Conservation (phyloP, 2,888 invertebrate species). For the Alitta virens region DNA sequence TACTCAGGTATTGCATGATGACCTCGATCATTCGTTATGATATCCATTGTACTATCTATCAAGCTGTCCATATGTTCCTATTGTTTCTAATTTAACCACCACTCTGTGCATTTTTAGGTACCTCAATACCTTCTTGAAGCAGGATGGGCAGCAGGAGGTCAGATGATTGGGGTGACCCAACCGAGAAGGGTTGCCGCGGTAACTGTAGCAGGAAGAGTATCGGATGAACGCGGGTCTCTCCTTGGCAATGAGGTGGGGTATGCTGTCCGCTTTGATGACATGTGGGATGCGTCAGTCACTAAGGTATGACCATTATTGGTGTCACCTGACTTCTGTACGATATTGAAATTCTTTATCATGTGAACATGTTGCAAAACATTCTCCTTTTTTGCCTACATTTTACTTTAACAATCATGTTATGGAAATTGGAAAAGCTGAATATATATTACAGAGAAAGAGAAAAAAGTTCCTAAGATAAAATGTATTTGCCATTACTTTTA, state of each 20-base stretch:
- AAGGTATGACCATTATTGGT: too few species aligned
- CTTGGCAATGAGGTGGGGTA: conserved; percentile 82
- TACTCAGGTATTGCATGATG: conserved; percentile 75
- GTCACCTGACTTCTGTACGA: too few species aligned
- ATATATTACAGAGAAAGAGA: too few species aligned
- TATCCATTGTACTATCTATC: too few species aligned
- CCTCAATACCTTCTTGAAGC: conserved; percentile 82
- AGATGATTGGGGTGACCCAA: conserved; percentile 81
- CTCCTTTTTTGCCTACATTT: too few species aligned
- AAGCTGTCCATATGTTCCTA: conserved; percentile 1
- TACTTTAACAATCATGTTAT: too few species aligned
- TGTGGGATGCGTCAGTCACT: conserved; percentile 51
- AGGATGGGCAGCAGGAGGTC: conserved; percentile 76
- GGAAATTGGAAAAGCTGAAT: too few species aligned
- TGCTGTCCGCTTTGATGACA: conserved; percentile 68
- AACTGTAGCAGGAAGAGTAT: conserved; percentile 81
- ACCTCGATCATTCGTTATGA: too few species aligned
- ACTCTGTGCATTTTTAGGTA: conserved; percentile 4
- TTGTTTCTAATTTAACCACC: background rate
- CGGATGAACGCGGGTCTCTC: conserved; percentile 78
- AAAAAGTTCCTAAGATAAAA: too few species aligned
- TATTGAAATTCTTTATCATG: too few species aligned
- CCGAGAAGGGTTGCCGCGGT: conserved; percentile 88
- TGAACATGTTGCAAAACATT: too few species aligned
- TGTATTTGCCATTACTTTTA: too few species aligned